phyloP scores from a whole-genome alignment of 2,113 vertebrate genomes.

The Coturnix japonica region DNA sequence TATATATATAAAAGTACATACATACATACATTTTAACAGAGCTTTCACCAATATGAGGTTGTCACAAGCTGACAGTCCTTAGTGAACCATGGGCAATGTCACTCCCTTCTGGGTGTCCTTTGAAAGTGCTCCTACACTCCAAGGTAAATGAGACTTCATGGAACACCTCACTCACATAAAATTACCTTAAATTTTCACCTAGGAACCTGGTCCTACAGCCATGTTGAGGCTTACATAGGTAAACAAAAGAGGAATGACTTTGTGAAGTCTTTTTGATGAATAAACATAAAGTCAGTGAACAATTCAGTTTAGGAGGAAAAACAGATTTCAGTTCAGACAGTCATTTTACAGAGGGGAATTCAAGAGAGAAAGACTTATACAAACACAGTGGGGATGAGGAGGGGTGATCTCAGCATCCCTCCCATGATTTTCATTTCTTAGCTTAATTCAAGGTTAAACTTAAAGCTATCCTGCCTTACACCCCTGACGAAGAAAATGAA shows the following conservation, averaged over 20 bases:
- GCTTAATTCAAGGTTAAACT: background rate
- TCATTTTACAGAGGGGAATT: background rate
- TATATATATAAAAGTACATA: background rate
- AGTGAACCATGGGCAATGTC: fast-evolving
- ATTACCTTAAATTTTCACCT: background rate
- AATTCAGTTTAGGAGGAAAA: background rate
- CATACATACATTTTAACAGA: background rate
- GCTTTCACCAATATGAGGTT: background rate
- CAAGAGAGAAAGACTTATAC: background rate
- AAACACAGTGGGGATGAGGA: background rate
- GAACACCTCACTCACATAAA: background rate
- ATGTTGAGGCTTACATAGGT: fast-evolving
- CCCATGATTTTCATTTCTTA: background rate
- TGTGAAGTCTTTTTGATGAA: fast-evolving
- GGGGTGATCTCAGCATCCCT: background rate
- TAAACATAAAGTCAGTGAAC: background rate
- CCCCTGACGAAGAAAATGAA: background rate
- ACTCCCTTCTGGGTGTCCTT: background rate
- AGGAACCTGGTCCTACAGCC: background rate
- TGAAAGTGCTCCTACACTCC: background rate
- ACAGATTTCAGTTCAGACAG: background rate
- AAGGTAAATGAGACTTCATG: background rate
- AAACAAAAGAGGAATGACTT: background rate
- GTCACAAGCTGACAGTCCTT: background rate
- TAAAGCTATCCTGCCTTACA: background rate